Conservation (phyloP, 2,113 vertebrate genomes). For the Garra rufa region DNA sequence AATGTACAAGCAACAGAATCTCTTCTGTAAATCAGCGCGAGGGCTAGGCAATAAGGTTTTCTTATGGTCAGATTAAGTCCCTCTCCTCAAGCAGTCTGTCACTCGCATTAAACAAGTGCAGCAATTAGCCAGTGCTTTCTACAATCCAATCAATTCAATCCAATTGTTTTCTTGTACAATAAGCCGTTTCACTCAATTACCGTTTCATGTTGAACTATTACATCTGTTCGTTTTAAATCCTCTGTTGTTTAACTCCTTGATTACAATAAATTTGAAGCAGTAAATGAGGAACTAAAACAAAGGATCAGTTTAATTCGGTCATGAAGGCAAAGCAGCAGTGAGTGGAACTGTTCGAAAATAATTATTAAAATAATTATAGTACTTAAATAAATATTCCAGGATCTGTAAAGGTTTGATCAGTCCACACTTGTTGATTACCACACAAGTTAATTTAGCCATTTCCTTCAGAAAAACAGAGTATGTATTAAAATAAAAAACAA, state of each 20-base stretch:
- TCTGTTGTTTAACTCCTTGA: neutral
- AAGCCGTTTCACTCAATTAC: neutral
- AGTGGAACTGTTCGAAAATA: neutral
- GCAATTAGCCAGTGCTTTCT: neutral
- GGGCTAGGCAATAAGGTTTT: no score
- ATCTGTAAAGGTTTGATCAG: no score
- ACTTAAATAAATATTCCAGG: no score
- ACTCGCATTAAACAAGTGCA: neutral
- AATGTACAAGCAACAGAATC: no score
- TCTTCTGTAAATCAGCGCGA: no score
- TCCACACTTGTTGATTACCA: no score
- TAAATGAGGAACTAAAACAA: neutral
- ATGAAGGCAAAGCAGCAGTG: neutral
- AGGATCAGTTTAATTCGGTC: neutral
- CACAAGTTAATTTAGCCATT: no score
- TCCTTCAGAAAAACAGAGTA: no score
- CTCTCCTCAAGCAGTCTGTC: neutral
- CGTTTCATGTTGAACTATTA: neutral
- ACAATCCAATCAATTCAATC: neutral
- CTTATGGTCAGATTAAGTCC: no score
- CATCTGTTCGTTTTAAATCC: neutral
- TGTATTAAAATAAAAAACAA: no score
- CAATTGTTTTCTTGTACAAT: neutral
- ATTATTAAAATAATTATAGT: no score
- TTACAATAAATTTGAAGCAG: neutral